Conservation (phyloP, 2,113 vertebrate genomes). For the Oreochromis niloticus region DNA sequence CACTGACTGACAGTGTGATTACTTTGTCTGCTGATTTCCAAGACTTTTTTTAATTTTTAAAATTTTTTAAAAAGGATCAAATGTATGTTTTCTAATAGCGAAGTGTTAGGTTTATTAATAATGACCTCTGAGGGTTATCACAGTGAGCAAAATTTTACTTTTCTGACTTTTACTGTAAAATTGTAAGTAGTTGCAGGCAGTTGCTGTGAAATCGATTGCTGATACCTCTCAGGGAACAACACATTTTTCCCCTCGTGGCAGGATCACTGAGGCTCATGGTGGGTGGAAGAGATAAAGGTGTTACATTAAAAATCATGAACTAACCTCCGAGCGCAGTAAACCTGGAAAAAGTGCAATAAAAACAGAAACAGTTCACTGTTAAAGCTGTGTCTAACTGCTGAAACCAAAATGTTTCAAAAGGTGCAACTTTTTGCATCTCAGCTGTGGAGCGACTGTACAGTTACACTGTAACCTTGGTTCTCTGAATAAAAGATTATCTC, state of each 20-base stretch:
- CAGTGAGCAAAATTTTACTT: rapidly evolving
- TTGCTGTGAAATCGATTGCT: neutral
- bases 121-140: neutral
- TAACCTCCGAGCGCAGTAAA: neutral
- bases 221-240: neutral
- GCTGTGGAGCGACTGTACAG: neutral
- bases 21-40: neutral
- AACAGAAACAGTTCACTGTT: neutral
- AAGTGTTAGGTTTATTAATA: neutral
- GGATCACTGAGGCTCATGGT: neutral
- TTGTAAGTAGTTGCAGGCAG: neutral
- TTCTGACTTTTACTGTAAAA: neutral
- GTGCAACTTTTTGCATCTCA: neutral
- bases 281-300: neutral
- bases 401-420: neutral
- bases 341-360: neutral
- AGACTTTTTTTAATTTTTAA: neutral
- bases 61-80: neutral
- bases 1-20: neutral
- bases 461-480: neutral
- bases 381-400: neutral
- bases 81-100: neutral
- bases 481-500: neutral
- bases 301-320: neutral
- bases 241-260: rapidly evolving